Evolutionary conservation across 2,797 vertebrate species (phyloP).

Genomic region (Danio choprae): DNA sequence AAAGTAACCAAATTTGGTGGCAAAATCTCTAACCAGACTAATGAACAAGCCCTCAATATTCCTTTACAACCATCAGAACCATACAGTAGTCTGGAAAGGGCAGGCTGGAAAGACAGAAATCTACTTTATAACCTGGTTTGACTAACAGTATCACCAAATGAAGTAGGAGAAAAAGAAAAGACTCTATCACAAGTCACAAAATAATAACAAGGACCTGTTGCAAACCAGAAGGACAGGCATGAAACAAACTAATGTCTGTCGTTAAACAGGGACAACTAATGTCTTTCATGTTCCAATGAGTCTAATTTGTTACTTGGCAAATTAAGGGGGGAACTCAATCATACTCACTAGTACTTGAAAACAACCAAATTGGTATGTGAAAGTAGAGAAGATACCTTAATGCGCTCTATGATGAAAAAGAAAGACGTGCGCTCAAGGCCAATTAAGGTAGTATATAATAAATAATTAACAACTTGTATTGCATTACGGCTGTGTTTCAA

Average conservation of each 20-base stretch:
- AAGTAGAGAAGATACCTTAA: neutral
- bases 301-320: slow-evolving; percentile 11
- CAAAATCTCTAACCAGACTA: too few species aligned
- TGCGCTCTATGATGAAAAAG: neutral
- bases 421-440: neutral
- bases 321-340: neutral
- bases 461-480: slow-evolving; percentile 4
- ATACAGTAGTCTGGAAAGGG: neutral
- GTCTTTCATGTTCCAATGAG: slow-evolving; percentile 17
- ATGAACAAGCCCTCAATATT: neutral
- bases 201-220: neutral
- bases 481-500: slow-evolving; percentile 6
- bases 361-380: slow-evolving; percentile 8
- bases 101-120: neutral
- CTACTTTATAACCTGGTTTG: neutral
- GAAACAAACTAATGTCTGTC: neutral
- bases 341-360: neutral
- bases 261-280: slow-evolving; percentile 15
- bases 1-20: neutral
- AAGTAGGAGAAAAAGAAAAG: neutral
- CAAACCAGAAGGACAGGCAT: neutral
- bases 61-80: neutral
- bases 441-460: slow-evolving; percentile 36
- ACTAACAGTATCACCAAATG: neutral
- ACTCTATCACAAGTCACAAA: neutral